Base-by-base conservation (phyloP, 2,888 invertebrate genomes). In the Vanessa cardui region DNA sequence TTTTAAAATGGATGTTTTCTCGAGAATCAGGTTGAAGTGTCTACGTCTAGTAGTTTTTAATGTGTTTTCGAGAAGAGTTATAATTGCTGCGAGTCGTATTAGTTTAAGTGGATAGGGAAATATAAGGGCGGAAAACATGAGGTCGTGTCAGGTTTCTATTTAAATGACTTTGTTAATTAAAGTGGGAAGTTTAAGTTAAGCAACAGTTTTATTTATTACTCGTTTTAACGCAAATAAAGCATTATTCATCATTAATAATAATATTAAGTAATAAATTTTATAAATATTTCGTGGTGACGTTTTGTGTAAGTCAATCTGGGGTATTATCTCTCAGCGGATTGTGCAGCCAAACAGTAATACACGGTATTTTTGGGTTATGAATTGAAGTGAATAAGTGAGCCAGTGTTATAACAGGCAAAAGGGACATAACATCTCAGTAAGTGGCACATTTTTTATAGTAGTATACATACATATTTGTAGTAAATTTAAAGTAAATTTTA, bases 1-100 rank as follows among this genome's bases (percentile, higher is more conserved):
- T 83, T 84, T 83, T 82, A 75, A 82, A 84, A 82, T 81, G 76
- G 82, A 81, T 86, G 85, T 84, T 86, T 82, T 83, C 82, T 80
- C 78, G 80, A 75, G 77, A 75, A 80, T 79, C 79, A 77, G 77
- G 77, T 81, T 78, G 78, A 80, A 81, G 79, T 77, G 81, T 79
- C 81, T 63, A 58, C 31, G 59, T 49, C 64, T 62, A 56, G 62
- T 62, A 62, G 62, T 80, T 80, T 80, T 75, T 79, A 84, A 83
- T 83, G 83, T 81, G 83, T 83, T 86, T 83, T 81, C 78, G 74
- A 77, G 73, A 79, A 76, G 75, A 77, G 74, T 79, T 79, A 78
- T 80, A 80, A 79, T 78, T 76, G 74, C 77, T 74, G 77, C 76
- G 62, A 71, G 56, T 71, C 69, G 60, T 76, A 72, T 73, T 73